These are phyloP conservation scores for Rhagium mordax DNA, from an alignment of 2,888 invertebrate species.

Conservation along the genomic window DNA sequence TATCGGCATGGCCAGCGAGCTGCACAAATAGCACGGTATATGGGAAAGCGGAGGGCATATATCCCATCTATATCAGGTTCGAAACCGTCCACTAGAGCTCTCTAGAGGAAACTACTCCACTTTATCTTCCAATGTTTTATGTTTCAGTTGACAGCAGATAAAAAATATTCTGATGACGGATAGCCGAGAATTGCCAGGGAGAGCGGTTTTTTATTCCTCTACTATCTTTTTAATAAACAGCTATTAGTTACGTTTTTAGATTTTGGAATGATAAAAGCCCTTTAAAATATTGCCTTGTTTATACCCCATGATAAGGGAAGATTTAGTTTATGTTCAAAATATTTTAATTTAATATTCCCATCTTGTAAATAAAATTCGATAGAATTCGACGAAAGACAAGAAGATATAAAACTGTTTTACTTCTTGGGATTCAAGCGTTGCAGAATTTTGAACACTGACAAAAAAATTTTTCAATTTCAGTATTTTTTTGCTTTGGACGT, in stretches of 20 bases:
- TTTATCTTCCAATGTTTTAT: slow-evolving; percentile 71
- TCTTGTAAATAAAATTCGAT: neutral
- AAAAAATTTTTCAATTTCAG: too few species aligned
- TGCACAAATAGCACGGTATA: slow-evolving; percentile 30
- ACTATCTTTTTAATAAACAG: slow-evolving; percentile 68
- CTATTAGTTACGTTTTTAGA: slow-evolving; percentile 64
- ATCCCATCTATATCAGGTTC: slow-evolving; percentile 64
- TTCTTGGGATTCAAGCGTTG: too few species aligned
- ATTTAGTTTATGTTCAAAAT: slow-evolving; percentile 21
- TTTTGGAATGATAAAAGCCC: slow-evolving; percentile 53
- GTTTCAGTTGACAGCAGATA: slow-evolving; percentile 70
- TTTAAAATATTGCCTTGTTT: slow-evolving; percentile 58
- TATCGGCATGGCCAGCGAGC: slow-evolving; percentile 43
- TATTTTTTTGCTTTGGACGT: too few species aligned
- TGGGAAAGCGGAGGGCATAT: slow-evolving; percentile 42
- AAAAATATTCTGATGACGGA: slow-evolving; percentile 70
- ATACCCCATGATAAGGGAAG: slow-evolving; percentile 40
- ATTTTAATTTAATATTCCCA: slow-evolving; percentile 4
- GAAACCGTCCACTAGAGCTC: slow-evolving; percentile 62
- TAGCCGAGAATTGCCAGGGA: slow-evolving; percentile 65
- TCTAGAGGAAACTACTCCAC: slow-evolving; percentile 68
- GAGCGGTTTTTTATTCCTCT: slow-evolving; percentile 62
- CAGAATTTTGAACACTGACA: too few species aligned
- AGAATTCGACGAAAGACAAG: too few species aligned
- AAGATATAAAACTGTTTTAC: too few species aligned